Base-by-base conservation (phyloP, 2,113 vertebrate genomes). In the Dermatemys mawii region DNA sequence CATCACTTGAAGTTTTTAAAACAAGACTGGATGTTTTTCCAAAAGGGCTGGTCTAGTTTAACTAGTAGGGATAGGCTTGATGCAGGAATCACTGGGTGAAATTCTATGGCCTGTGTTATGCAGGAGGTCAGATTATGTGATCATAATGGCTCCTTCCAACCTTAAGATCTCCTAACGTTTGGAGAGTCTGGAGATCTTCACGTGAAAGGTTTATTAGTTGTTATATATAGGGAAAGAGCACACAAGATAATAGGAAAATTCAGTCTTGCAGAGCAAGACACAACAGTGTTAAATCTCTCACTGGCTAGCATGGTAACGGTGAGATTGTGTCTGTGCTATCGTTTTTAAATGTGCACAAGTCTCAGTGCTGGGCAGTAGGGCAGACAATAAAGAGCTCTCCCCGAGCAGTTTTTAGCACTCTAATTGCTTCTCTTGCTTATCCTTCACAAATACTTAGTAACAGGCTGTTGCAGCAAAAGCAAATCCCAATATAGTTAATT, bases 401-500 rank as follows among this genome's bases (percentile, higher is more conserved):
- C 60, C n/a, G 60, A 90, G 83, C 86, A 79, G 21, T 89, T 93
- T 88, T 85, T 81, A 73, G 50, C 0, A 5, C 86, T 90, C 79
- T 87, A 85, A 85, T 32, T 51, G 54, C 4, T 83, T 93, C 85
- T 83, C 90, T 41, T 21, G 19, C 81, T 54, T 38, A 75, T 93
- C 86, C 86, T 89, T 86, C 83, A 94, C 63, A 92, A 67, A 67
- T 86, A 0, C 81, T 87, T 87, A 87, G 94, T 76, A 91, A 57
- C 8, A 90, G 89, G 38, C 26, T 48, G 8, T 55, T 89, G 87
- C 90, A 89, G 83, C 1, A 8, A 90, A 90, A 82, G 86, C 94
- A 92, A 46, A 83, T 94, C 84, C 92, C 89, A 92, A 90, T 57
- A 93, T 73, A 84, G 94, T 79, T 96, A 95, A 97, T 97, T 96